These are phyloP conservation scores for Oncorhynchus masou DNA, from an alignment of 2,113 vertebrate genomes.

Conservation along the genomic window DNA sequence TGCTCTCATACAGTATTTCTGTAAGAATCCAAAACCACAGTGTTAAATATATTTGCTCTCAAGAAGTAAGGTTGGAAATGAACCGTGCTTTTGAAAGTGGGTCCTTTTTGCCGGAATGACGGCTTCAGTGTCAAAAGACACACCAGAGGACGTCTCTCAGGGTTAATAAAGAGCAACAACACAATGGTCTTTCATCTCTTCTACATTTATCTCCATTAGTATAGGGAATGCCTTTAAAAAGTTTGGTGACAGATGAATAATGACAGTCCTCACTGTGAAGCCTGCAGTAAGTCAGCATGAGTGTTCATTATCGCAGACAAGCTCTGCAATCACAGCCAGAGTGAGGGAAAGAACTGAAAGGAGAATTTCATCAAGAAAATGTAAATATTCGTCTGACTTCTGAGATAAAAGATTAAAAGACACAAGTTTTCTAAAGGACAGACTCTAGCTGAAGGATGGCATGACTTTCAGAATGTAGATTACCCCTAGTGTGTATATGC, in stretches of 20 bases:
- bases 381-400: constrained; percentile 13
- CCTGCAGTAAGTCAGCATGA: constrained; percentile 37
- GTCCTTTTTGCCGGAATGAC: not conserved
- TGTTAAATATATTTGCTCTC: too few relatives aligned
- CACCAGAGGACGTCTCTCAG: constrained; percentile 22
- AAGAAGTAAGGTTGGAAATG: too few relatives aligned
- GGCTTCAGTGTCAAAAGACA: constrained; percentile 9
- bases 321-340: constrained; percentile 38
- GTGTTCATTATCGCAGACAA: constrained; percentile 52
- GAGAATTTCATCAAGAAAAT: constrained; percentile 2
- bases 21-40: too few relatives aligned
- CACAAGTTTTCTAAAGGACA: constrained; percentile 18
- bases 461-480: not conserved
- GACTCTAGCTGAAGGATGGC: constrained; percentile 1
- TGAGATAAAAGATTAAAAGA: constrained; percentile 6
- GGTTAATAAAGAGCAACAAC: constrained; percentile 13
- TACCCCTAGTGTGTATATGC: not conserved
- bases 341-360: constrained; percentile 30
- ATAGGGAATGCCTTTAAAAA: constrained; percentile 7
- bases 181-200: constrained; percentile 30
- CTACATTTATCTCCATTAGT: constrained; percentile 30
- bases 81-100: too few relatives aligned
- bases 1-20: too few relatives aligned
- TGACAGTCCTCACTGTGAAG: constrained; percentile 27
- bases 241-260: constrained; percentile 14